Evolutionary conservation across 2,888 invertebrate species (phyloP).

Genomic region (Sarcophaga rosellei): DNA sequence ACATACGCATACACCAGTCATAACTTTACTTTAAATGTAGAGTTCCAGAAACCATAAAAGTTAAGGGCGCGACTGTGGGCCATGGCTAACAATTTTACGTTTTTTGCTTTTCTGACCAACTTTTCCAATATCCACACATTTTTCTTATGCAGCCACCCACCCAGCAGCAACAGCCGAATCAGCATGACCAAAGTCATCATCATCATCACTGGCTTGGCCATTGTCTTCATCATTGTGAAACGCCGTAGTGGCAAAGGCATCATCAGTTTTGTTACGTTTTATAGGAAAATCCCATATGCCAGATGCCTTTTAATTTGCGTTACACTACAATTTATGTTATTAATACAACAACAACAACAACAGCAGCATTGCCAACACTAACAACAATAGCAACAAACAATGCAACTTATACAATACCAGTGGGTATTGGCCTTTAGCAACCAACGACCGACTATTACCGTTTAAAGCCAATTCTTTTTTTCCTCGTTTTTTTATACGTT

Average conservation of each 20-base stretch:
- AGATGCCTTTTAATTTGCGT: conserved; percentile 68
- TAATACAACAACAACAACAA: too few relatives aligned
- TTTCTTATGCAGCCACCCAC: background rate
- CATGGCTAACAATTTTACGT: conserved; percentile 42
- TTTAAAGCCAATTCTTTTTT: too few relatives aligned
- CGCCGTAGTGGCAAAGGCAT: conserved; percentile 31
- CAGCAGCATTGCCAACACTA: background rate
- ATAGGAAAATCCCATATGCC: conserved; percentile 63
- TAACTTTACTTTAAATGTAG: background rate
- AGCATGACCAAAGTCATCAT: background rate
- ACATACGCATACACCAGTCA: background rate
- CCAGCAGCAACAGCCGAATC: background rate
- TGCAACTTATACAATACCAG: background rate
- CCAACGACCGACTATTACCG: too few relatives aligned
- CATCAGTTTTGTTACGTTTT: conserved; percentile 35
- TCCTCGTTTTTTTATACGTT: too few relatives aligned
- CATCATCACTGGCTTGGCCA: background rate
- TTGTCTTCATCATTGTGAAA: conserved; percentile 18
- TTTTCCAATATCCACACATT: background rate
- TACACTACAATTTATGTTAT: conserved; percentile 66
- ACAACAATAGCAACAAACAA: conserved; percentile 15
- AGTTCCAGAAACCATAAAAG: conserved; percentile 8
- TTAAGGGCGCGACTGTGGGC: conserved; percentile 46
- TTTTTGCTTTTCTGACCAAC: background rate
- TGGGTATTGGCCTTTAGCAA: too few relatives aligned